Base-by-base conservation (phyloP, 2,797 vertebrate species). In the Psittacula echo region DNA sequence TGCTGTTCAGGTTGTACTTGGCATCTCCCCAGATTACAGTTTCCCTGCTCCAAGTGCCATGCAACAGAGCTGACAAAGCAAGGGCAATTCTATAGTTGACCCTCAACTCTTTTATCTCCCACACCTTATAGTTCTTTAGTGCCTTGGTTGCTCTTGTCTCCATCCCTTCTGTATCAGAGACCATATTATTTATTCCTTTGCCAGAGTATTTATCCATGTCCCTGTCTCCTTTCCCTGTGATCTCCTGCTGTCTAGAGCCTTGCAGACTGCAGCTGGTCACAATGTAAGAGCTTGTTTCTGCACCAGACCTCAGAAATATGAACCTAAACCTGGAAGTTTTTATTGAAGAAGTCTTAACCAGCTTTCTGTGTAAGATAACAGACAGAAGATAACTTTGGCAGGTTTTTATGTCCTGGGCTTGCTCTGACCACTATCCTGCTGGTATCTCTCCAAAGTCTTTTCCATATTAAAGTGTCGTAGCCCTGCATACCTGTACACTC, bases 341-440 rank as follows among this genome's bases (percentile, higher is more conserved):
- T 58, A 16, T 58, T 58, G 23, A 23, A 34, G 85, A 71, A 85
- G 67, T 68, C 41, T 80, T 89, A 41, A 61, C 9, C 39, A 58
- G 8, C 47, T 93, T 89, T 62, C 60, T 62, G 17, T 56, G 73
- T 72, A 15, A 58, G 54, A 34, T 47, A 70, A 83, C 29, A 39
- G 29, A 14, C 4, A 71, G 42, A 92, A 87, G 62, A 47, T 67
- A 61, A 29, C 15, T 77, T 45, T 1, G 11, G 10, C 14, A 30
- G 6, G 47, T 53, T 50, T 87, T 68, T 1, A 81, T 6, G 3
- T 65, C 41, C 34, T 50, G 14, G 44, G 51, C 26, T 60, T 87
- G 20, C 23, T 80, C 13, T 90, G 26, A 27, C 34, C 0, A 0
- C 45, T 78, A 0, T 44, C 18, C 5, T 64, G 1, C 56, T 67